phyloP scores from a whole-genome alignment of 2,888 invertebrate species.

The Trisateles emortualis region DNA sequence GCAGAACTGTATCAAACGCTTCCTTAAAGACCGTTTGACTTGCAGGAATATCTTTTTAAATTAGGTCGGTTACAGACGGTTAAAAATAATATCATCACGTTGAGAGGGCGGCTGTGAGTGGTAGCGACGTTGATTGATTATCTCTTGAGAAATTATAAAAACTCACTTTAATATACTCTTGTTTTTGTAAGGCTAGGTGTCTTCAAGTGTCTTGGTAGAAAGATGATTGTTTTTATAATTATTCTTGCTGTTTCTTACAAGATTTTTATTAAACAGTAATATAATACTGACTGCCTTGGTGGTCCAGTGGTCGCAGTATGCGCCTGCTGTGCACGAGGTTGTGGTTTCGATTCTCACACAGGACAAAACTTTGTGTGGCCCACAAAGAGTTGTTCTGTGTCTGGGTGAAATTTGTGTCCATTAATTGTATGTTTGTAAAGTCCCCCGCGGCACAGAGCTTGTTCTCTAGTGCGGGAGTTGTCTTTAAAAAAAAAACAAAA shows the following conservation, averaged over 20 bases:
- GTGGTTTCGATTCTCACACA: no score
- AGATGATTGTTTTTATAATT: neutral
- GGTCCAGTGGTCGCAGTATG: no score
- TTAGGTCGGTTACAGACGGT: conserved; percentile 28
- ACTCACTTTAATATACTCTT: conserved; percentile 8
- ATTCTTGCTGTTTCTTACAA: neutral
- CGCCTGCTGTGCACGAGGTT: no score
- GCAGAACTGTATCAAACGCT: neutral
- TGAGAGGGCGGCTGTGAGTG: conserved; percentile 34
- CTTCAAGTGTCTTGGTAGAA: neutral
- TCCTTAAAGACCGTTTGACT: neutral
- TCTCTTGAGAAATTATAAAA: conserved; percentile 43
- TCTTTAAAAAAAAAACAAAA: no score
- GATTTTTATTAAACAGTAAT: no score
- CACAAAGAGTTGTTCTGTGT: no score
- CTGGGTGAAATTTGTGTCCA: no score
- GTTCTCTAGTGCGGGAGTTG: no score
- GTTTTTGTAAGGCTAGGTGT: neutral
- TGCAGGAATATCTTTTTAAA: conserved; percentile 25
- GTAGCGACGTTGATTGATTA: conserved; percentile 56
- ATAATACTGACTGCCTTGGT: no score
- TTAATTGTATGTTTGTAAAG: no score
- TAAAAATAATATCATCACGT: conserved; percentile 48
- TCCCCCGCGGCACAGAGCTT: no score
- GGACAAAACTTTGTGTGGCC: no score